Percentiles rank a stretch among this genome's conserved stretches.
Conservation (phyloP, 2,113 vertebrate species). For the Dromas ardeola region DNA sequence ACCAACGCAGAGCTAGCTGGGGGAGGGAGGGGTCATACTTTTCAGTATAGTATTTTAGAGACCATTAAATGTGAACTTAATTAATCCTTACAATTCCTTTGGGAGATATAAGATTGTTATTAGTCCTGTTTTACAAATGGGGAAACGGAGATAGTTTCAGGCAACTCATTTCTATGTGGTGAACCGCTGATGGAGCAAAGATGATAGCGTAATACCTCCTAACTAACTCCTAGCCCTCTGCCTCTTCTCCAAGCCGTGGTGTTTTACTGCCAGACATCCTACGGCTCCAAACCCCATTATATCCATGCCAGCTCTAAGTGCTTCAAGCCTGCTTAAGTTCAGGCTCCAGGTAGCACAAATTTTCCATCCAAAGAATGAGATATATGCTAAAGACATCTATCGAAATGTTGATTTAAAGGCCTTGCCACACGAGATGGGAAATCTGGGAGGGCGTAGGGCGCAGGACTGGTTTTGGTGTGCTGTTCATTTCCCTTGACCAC, state of each 20-base stretch:
- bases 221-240: background rate
- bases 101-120: background rate
- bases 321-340: background rate
- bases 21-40: background rate
- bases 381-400: background rate
- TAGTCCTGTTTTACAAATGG: background rate
- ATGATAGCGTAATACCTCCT: background rate
- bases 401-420: background rate
- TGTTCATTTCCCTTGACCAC: background rate
- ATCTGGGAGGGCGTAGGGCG: accelerated
- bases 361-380: background rate
- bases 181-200: background rate
- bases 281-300: background rate
- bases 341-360: background rate
- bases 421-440: background rate
- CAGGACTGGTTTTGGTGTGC: background rate
- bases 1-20: background rate
- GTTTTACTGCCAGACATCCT: background rate
- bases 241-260: background rate
- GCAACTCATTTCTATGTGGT: background rate
- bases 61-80: slow-evolving; percentile 36
- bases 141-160: slow-evolving; percentile 3
- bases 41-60: background rate
- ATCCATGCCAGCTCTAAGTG: background rate
- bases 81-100: slow-evolving; percentile 32